Percentiles rank a stretch among this genome's conserved stretches.
Conservation (phyloP, 2,797 vertebrate species). For the Ptychobarbus kaznakovi region DNA sequence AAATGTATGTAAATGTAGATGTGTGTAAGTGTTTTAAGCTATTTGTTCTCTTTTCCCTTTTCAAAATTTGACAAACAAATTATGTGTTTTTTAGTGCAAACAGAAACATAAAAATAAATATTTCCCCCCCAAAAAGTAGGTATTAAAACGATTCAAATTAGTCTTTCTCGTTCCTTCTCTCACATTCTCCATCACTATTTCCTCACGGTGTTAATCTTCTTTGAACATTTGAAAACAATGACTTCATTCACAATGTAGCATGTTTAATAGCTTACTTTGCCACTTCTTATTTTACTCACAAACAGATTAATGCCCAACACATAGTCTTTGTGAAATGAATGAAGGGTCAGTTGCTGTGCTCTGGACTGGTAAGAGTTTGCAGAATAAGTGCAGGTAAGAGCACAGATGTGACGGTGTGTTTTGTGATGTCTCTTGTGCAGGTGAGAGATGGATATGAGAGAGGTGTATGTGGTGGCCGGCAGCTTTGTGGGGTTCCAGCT, state of each 20-base stretch:
- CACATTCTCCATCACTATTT: background rate
- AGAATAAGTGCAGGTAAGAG: background rate
- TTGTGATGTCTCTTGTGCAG: slow-evolving; percentile 61
- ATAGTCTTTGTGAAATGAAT: background rate
- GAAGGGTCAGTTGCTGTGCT: background rate
- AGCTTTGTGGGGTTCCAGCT: slow-evolving; percentile 86
- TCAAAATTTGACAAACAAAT: no score
- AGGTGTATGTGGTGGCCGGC: slow-evolving; percentile 80
- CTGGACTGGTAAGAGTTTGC: background rate
- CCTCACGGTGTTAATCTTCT: slow-evolving; percentile 47
- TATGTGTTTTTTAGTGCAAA: background rate
- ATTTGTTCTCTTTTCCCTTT: no score
- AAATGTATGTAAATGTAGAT: background rate
- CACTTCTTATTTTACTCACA: background rate
- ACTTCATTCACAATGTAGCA: background rate
- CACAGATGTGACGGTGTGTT: slow-evolving; percentile 60
- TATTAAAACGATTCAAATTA: background rate
- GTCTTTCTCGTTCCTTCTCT: background rate
- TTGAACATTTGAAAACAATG: slow-evolving; percentile 48
- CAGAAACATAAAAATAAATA: background rate
- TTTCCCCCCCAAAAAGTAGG: background rate
- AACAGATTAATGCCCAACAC: slow-evolving; percentile 16
- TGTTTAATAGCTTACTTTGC: slow-evolving; percentile 8
- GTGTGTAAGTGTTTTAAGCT: no score
- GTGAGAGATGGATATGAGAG: slow-evolving; percentile 83